phyloP scores from a whole-genome alignment of 2,113 vertebrate species.

The Xiphophorus hellerii region DNA sequence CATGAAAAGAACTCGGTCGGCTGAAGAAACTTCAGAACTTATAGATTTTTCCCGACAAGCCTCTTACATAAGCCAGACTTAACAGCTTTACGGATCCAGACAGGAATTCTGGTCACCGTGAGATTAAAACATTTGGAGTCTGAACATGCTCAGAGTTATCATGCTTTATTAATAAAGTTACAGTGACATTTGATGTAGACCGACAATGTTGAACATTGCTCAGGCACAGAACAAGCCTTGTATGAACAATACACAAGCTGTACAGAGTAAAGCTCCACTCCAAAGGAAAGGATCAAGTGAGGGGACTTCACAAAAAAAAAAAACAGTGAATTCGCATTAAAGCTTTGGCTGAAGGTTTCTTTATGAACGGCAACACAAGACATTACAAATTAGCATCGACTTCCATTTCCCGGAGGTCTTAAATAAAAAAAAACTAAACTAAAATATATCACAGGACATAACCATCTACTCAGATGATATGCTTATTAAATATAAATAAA shows the following conservation, averaged over 20 bases:
- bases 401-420: constrained; percentile 25
- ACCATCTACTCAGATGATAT: constrained; percentile 79
- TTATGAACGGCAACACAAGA: constrained; percentile 57
- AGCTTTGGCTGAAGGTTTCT: constrained; percentile 79
- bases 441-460: constrained; percentile 56
- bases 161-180: constrained; percentile 84
- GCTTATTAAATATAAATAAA: constrained; percentile 60
- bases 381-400: constrained; percentile 41
- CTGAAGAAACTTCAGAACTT: neutral
- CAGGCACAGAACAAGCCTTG: constrained; percentile 79
- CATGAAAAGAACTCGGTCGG: constrained; percentile 32
- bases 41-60: neutral
- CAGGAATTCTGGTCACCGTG: neutral
- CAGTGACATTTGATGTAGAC: constrained; percentile 75
- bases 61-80: constrained; percentile 23
- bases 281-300: constrained; percentile 8
- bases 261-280: constrained; percentile 70
- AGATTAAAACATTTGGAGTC: neutral
- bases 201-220: constrained; percentile 81
- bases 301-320: constrained; percentile 48
- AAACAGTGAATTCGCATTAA: constrained; percentile 67
- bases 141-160: constrained; percentile 44
- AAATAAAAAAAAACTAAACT: constrained; percentile 19
- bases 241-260: constrained; percentile 60
- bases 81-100: neutral